Evolutionary conservation across 2,113 vertebrate genomes (phyloP), one percentile per base, ranked within the genome.

Genomic region (Grallaria varia): DNA sequence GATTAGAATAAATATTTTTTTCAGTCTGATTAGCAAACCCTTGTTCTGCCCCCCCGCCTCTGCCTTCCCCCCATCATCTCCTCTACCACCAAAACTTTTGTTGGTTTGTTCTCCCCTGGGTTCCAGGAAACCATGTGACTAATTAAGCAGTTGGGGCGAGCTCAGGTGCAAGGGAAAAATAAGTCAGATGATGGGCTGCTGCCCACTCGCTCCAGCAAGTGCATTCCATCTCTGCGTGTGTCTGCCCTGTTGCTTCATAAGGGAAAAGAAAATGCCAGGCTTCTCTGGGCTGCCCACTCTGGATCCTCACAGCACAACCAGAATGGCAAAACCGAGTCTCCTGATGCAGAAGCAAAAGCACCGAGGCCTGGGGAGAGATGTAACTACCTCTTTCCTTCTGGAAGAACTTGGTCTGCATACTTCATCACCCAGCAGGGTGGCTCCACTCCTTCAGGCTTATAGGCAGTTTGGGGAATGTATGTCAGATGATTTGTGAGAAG

Each of bases 11-110:
- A 87, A 60, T 72, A 3, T 78, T 49, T 72, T 84, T 93, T 85
- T 82, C 85, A 71, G 62, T 75, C 89, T 96, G 84, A 95, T 91
- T 92, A 92, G 84, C 84, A 96, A 93, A 79, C n/a, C 8, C n/a
- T 62, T 4, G 3, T 50, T 90, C 63, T 80, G n/a, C 7, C 31
- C 50, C 42, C 17, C 49, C 35, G 16, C 58, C 40, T 80, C 84
- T 0, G 0, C 79, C 59, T 86, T 39, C 45, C 58, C 31, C 13
- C 15, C 71, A 37, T 73, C 75, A 58, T 89, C 72, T 91, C 63
- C 67, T 66, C 31, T n/a, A 35, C 37, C 47, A 76, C 75, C 0
- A 0, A 60, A 85, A 90, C 84, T 64, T 92, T 60, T 91, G 87
- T 68, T 49, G 0, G 56, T 91, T 95, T 8, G 2, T 67, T 92